These are phyloP conservation scores for Nezara viridula DNA, from an alignment of 2,888 invertebrate species.

Conservation along the genomic window DNA sequence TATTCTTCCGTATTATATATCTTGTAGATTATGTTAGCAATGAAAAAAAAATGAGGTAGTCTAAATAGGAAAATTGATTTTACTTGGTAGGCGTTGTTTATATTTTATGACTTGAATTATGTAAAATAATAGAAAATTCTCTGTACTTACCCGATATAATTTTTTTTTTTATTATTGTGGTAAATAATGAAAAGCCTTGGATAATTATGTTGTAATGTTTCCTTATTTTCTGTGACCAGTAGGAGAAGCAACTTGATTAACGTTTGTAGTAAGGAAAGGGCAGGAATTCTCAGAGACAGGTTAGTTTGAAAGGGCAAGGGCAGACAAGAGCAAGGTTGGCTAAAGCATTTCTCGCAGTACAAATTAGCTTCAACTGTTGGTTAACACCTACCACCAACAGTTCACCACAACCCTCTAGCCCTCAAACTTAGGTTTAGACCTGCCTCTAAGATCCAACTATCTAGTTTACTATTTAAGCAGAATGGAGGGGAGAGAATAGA, in stretches of 20 bases:
- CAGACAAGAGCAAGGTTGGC: background rate
- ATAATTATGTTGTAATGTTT: background rate
- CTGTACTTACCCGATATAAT: too few relatives aligned
- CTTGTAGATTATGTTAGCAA: too few relatives aligned
- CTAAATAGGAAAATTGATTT: too few relatives aligned
- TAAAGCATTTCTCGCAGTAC: background rate
- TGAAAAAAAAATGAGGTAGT: too few relatives aligned
- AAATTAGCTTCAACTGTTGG: conserved; percentile 34
- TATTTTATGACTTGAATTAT: too few relatives aligned
- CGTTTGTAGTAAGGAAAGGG: background rate
- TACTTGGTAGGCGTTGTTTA: too few relatives aligned
- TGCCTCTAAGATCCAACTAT: background rate
- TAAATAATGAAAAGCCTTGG: too few relatives aligned
- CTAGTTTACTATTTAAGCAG: background rate
- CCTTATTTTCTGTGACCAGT: background rate
- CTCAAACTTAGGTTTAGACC: background rate
- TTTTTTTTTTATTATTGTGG: too few relatives aligned
- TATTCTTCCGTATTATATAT: too few relatives aligned
- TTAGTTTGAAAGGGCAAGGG: background rate
- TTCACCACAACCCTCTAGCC: background rate
- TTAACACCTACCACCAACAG: conserved; percentile 1
- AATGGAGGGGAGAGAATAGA: too few relatives aligned
- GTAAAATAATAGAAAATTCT: too few relatives aligned
- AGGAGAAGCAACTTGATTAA: background rate
- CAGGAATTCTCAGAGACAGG: background rate